Conservation (phyloP, 2,888 invertebrate species). For the Drosophila rellima region DNA sequence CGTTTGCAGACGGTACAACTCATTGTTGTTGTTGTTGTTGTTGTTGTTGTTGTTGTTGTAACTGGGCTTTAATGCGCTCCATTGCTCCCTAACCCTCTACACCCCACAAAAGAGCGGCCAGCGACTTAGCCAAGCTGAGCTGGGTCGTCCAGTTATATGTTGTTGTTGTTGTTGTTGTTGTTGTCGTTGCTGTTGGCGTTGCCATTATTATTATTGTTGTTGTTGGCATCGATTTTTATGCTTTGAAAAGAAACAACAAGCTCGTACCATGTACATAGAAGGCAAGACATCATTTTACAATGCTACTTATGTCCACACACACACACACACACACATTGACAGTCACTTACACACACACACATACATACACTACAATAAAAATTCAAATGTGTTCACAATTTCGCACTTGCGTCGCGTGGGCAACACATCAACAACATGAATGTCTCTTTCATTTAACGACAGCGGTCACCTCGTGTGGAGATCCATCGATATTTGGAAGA, state of each 20-base stretch:
- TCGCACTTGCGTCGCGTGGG: conserved; percentile 69
- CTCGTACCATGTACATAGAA: conserved; percentile 68
- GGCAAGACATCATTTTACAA: conserved; percentile 80
- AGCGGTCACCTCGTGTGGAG: conserved; percentile 37
- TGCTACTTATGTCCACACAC: conserved; percentile 70
- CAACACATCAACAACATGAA: conserved; percentile 37
- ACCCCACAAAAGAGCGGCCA: conserved; percentile 10
- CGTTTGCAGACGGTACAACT: conserved; percentile 50
- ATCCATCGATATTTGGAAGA: conserved; percentile 1
- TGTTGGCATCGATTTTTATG: conserved; percentile 72
- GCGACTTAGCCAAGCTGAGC: conserved; percentile 47
- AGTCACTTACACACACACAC: conserved; percentile 12
- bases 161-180: conserved; percentile 28
- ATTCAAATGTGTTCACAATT: conserved; percentile 74
- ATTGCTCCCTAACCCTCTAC: conserved; percentile 42
- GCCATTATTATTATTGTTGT: conserved; percentile 36
- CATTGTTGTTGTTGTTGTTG: conserved; percentile 15
- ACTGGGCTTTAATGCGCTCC: conserved; percentile 60
- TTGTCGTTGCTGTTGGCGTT: conserved; percentile 3
- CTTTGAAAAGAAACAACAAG: conserved; percentile 50
- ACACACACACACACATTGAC: conserved; percentile 20
- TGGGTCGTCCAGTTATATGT: conserved; percentile 50
- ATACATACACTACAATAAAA: conserved; percentile 64
- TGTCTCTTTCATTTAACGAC: conserved; percentile 46
- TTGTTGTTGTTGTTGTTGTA: conserved; percentile 27